phyloP scores from a whole-genome alignment of 2,888 invertebrate species.

The Andrena chrysosceles region DNA sequence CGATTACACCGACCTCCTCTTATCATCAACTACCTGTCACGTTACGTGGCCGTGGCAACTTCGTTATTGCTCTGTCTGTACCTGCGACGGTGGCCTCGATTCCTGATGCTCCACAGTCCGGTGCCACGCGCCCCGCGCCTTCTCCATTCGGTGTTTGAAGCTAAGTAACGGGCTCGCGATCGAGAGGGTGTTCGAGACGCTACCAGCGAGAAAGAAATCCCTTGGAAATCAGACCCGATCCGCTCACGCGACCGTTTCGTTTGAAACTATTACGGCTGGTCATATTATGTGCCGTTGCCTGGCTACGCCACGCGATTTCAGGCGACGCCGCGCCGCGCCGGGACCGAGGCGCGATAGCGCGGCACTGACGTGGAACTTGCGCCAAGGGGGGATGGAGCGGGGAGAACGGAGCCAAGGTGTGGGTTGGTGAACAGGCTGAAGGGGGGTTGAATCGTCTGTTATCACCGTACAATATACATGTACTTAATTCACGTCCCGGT shows the following conservation, averaged over 20 bases:
- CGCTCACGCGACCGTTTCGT: conserved; percentile 70
- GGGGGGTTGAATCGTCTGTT: too few relatives aligned
- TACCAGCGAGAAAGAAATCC: not conserved
- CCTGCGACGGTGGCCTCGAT: conserved; percentile 24
- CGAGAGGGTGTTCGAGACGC: not conserved
- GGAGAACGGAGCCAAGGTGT: conserved; percentile 45
- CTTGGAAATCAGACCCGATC: conserved; percentile 35
- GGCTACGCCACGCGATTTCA: conserved; percentile 76
- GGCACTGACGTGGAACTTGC: conserved; percentile 38
- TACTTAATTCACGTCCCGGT: too few relatives aligned
- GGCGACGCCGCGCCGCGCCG: conserved; percentile 60
- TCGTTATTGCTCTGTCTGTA: not conserved
- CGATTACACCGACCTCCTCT: not conserved
- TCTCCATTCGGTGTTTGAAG: conserved; percentile 4
- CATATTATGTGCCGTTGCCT: conserved; percentile 80
- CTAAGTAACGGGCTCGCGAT: not conserved
- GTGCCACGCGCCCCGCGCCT: not conserved
- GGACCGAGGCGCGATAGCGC: conserved; percentile 20
- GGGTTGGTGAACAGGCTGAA: not conserved
- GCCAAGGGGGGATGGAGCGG: conserved; percentile 19
- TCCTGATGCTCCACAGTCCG: not conserved
- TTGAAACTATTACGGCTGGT: conserved; percentile 77
- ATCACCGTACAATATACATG: too few relatives aligned
- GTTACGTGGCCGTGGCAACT: too few relatives aligned
- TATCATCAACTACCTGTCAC: too few relatives aligned